Evolutionary conservation across 2,797 vertebrate species (phyloP), one percentile per base, ranked within the genome.

Genomic region (Allobates femoralis): DNA sequence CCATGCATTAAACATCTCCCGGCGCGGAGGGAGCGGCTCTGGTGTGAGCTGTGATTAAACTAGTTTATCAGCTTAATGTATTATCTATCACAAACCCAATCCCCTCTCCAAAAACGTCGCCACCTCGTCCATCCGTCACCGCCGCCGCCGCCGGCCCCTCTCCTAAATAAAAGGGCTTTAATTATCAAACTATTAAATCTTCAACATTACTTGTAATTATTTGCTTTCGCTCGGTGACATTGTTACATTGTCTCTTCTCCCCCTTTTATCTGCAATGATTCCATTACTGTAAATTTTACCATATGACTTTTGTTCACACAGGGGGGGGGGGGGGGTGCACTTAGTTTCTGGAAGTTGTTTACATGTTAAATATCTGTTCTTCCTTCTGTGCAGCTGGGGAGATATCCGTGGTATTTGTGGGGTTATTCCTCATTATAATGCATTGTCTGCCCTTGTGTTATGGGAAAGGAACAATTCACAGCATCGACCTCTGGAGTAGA

Each of bases 61-160:
- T 86, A 81, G 19, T 86, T 81, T 64, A 81, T 86, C 85, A 86
- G 79, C 23, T n/a, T 56, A 82, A 82, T 82, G 80, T 82, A 82
- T 82, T 82, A 82, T 73, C 80, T 55, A 56, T 82, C 80, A 82
- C 66, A 82, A 32, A 16, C 50, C 11, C 18, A 18, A 15, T 51
- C 51, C 80, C 50, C 80, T 81, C 80, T 18, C 80, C 80, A 53
- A 82, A 74, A 82, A 71, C 32, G 2, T 71, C 10, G 34, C 30
- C 15, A 28, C 32, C 28, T 67, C 5, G 19, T 32, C 3, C 67
- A 56, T 71, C 50, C 18, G 51, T 69, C 79, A 34, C 51, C 30
- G 8, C 74, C 26, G 16, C 64, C 16, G 21, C 50, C 30, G 51
- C 75, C 53, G 75, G 30, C 30, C 30, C 55, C 11, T 23, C 76